Percentiles rank a stretch among this genome's conserved stretches.
These are phyloP conservation scores for Hedya salicella DNA, from an alignment of 2,888 invertebrate species.

Conservation along the genomic window DNA sequence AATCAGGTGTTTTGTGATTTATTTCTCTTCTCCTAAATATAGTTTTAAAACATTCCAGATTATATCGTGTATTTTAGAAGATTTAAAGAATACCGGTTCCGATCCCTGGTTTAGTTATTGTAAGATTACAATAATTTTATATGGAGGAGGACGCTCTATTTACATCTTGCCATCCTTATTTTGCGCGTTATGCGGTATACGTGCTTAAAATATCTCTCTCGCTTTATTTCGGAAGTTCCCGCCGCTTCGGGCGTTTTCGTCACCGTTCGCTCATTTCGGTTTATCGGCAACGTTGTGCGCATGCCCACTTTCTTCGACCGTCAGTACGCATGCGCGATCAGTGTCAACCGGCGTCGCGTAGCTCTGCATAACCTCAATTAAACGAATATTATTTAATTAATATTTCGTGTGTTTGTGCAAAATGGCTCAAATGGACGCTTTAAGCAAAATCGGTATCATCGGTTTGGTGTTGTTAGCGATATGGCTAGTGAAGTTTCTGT, in stretches of 20 bases:
- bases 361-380: conserved; percentile 62
- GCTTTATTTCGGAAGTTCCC: conserved; percentile 46
- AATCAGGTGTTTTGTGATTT: no score
- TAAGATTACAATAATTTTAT: background rate
- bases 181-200: conserved; percentile 49
- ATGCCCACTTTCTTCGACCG: conserved; percentile 75
- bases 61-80: no score
- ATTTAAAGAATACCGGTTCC: no score
- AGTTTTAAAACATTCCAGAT: no score
- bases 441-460: conserved; percentile 80
- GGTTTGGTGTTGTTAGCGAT: conserved; percentile 67
- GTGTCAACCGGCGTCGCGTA: conserved; percentile 64
- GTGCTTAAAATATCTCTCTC: conserved; percentile 47
- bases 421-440: conserved; percentile 60
- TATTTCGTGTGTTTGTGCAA: conserved; percentile 41
- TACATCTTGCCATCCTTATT: background rate
- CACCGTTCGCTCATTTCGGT: conserved; percentile 49
- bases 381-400: conserved; percentile 42
- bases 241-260: conserved; percentile 51
- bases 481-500: conserved; percentile 58
- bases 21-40: no score
- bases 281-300: conserved; percentile 57
- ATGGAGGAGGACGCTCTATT: background rate
- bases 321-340: conserved; percentile 76
- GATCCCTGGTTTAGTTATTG: no score